Base-by-base conservation (phyloP, 1,140 invertebrate species). In the Orchestia grillus region DNA sequence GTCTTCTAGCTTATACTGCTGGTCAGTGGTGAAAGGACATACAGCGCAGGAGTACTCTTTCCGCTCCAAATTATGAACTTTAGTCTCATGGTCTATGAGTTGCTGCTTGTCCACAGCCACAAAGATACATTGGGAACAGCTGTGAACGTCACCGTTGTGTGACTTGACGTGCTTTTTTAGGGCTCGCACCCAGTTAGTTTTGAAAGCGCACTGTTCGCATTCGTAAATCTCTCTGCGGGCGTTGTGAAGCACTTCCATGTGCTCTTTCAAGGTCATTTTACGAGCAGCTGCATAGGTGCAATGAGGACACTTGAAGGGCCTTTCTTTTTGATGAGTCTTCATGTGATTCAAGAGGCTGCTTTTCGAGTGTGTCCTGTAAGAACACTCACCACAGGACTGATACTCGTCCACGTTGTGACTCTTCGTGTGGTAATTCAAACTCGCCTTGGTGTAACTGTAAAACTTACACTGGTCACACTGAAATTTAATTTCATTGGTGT, bases 201-300 rank as follows among this genome's bases (percentile, higher is more conserved):
- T 94, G 92, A 45, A 94, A 47, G 43, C 40, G 44, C 92, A 94
- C 44, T 47, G 92, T n/a, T 94, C 92, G 44, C 92, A 94, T 47
- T 94, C 44, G 44, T 94, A 94, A 94, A 94, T 94, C 47, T 94
- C 92, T 44, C 92, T 94, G 40, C 92, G 92, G 3, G 92, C 92
- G 40, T 94, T 94, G 92, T 94, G 92, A 40, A 94, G 92, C 92
- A 94, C 92, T 47, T 94, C 92, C 92, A 94, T 94, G 92, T 94
- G 92, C 44, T 94, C 92, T 94, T 94, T 94, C 11, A 94, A 47
- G 36, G 92, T 94, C 92, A 94, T 94, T 47, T 94, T 94, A 40
- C 92, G 92, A 0, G 92, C 92, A 44, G 92, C 92, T 44, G 92
- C 92, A 94, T 94, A 94, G 8, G 92, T 40, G 40, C 92, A 94